Evolutionary conservation across 2,888 invertebrate genomes (phyloP), one percentile per base, ranked within the genome.

Genomic region (Ecdyonurus torrentis): DNA sequence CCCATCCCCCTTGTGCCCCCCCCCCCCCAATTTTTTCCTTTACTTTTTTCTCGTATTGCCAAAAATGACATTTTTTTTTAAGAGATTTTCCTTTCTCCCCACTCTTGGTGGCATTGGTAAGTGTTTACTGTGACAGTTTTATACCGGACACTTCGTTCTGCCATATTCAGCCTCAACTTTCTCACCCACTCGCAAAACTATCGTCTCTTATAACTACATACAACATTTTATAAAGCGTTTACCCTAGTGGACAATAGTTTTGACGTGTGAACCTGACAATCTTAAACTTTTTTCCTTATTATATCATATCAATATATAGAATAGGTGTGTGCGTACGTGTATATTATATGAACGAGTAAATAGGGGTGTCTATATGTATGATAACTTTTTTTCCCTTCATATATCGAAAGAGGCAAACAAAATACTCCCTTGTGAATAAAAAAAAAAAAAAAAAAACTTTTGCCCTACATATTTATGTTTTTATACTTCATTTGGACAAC

Each of bases 51-150:
- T 37, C 37, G 37, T 37, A 37, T 37, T 37, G 37, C 37, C 37
- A 37, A 37, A 37, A 37, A 37, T 37, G 37, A 10, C 37, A 37
- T 37, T 37, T 37, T 37, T 37, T 37, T 37, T 37, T 37, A 15
- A 15, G 37, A 37, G 5, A 10, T 37, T 37, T 15, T 15, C 15
- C 15, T 37, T 15, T 37, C 37, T 37, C 15, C 15, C 15, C 15
- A 10, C 37, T 37, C 37, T 37, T 37, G 37, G 22, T 59, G 22
- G 22, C 24, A 15, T 20, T 22, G 58, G 22, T 24, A 23, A 59
- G 59, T 59, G 59, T 59, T 59, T 59, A 59, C 59, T 24, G 59
- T 59, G 24, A 24, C 59, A 24, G 22, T 59, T 59, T 59, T 15
- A 59, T 24, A 23, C 59, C 18, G 59, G 5, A 5, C 59, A 59